Evolutionary conservation across 2,113 vertebrate genomes (phyloP).

Genomic region (Nyctereutes procyonoides): DNA sequence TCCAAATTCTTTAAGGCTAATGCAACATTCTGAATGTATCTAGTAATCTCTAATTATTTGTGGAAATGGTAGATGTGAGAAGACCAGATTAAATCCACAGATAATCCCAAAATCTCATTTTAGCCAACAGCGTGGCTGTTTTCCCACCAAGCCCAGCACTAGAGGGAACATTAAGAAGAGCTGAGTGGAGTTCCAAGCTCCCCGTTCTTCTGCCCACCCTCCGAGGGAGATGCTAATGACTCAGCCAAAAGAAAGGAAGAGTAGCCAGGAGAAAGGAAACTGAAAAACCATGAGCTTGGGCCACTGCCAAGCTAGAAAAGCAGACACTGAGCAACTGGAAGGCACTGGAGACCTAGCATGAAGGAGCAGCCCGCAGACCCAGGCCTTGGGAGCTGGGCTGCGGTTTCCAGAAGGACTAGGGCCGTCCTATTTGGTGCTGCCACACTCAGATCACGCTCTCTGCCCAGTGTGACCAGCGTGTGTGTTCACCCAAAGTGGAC

Average conservation of each 20-base stretch:
- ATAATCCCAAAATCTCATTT: constrained; percentile 77
- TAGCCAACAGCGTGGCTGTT: not conserved
- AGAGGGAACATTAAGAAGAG: not conserved
- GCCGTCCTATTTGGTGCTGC: not conserved
- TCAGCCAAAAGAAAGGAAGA: not conserved
- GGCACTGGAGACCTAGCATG: no score
- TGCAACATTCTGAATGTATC: constrained; percentile 68
- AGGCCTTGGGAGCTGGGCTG: not conserved
- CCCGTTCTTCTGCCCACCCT: constrained; percentile 30
- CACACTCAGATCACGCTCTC: not conserved
- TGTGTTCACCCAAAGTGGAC: not conserved
- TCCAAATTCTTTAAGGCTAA: constrained; percentile 71
- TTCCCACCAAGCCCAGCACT: constrained; percentile 56
- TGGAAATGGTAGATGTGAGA: constrained; percentile 67
- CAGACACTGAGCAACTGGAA: not conserved
- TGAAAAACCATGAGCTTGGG: not conserved
- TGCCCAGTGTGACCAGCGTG: not conserved
- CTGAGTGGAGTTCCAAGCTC: not conserved
- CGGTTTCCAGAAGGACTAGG: not conserved
- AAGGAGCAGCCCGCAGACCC: not conserved
- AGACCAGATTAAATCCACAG: constrained; percentile 68
- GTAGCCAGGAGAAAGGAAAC: not conserved
- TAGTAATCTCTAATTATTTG: constrained; percentile 74
- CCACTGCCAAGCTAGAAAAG: not conserved
- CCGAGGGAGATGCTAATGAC: constrained; percentile 48